phyloP scores from a whole-genome alignment of 2,888 invertebrate species.

The Chalcis sispes region DNA sequence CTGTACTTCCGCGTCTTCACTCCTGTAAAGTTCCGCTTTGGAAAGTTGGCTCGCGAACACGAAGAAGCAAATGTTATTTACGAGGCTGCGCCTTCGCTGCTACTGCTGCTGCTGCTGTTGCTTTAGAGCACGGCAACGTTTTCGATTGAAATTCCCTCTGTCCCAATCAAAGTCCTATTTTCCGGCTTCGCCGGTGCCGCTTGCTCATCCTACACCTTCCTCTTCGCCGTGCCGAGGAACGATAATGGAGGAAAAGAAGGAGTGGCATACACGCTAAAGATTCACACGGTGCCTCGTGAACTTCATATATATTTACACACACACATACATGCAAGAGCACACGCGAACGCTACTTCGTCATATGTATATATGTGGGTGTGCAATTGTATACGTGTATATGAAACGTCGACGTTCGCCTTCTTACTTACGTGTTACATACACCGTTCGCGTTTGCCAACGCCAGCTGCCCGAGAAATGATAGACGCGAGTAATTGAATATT shows the following conservation, averaged over 20 bases:
- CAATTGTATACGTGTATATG: background rate
- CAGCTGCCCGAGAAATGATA: constrained; percentile 2
- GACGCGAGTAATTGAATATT: constrained; percentile 20
- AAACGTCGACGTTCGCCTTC: background rate
- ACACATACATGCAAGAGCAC: background rate
- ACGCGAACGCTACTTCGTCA: no score
- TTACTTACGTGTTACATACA: background rate
- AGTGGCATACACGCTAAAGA: constrained; percentile 7
- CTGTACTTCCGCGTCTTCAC: constrained; percentile 61
- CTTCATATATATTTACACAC: background rate
- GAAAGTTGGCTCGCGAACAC: constrained; percentile 57
- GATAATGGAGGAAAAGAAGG: constrained; percentile 46
- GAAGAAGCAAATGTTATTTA: constrained; percentile 71
- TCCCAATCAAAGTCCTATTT: constrained; percentile 74
- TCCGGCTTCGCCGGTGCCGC: no score
- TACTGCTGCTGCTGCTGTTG: constrained; percentile 10
- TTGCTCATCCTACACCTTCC: no score
- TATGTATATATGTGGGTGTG: no score
- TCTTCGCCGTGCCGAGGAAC: constrained; percentile 60
- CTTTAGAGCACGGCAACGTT: constrained; percentile 42
- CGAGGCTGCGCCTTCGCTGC: constrained; percentile 59
- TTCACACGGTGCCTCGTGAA: background rate
- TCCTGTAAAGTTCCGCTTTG: constrained; percentile 51
- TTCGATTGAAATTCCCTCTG: constrained; percentile 72
- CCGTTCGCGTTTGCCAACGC: no score